Evolutionary conservation across 2,113 vertebrate genomes (phyloP).

Genomic region (Kryptolebias marmoratus): DNA sequence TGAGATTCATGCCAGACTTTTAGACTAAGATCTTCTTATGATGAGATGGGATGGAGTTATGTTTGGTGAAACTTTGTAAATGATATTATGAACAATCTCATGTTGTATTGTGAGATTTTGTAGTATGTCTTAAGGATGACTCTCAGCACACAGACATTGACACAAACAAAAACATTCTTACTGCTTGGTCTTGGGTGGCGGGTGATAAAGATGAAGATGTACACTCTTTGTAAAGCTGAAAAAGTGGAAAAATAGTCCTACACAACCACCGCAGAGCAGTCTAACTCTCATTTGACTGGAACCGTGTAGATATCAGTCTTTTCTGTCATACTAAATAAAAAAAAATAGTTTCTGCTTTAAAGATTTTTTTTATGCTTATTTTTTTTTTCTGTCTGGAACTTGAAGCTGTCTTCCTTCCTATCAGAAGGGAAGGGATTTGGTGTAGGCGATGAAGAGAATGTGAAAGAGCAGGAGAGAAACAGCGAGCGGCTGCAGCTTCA

Average conservation of each 20-base stretch:
- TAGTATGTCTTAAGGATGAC: too few relatives aligned
- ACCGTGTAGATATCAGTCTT: not conserved
- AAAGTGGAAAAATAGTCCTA: not conserved
- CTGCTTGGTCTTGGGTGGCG: too few relatives aligned
- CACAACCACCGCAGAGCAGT: not conserved
- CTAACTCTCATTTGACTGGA: not conserved
- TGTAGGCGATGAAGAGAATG: conserved; percentile 47
- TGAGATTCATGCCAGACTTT: too few relatives aligned
- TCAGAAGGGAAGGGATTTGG: conserved; percentile 12
- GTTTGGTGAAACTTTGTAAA: too few relatives aligned
- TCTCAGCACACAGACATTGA: too few relatives aligned
- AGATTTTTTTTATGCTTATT: conserved; percentile 9
- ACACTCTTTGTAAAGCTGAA: too few relatives aligned
- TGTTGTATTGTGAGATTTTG: too few relatives aligned
- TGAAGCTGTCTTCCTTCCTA: conserved; percentile 7
- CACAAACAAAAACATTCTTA: too few relatives aligned
- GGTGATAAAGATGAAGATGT: too few relatives aligned
- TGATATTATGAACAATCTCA: too few relatives aligned
- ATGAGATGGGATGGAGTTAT: too few relatives aligned
- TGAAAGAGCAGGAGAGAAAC: conserved; percentile 57
- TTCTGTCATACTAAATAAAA: conserved; percentile 10
- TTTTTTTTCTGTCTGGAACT: not conserved
- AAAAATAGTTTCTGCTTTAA: not conserved
- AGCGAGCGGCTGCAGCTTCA: conserved; percentile 57
- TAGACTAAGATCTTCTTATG: too few relatives aligned